Percentiles rank a stretch among this genome's conserved stretches.
These are phyloP conservation scores for Gymnocephalus cernua DNA, from an alignment of 2,113 vertebrate species.

Conservation along the genomic window DNA sequence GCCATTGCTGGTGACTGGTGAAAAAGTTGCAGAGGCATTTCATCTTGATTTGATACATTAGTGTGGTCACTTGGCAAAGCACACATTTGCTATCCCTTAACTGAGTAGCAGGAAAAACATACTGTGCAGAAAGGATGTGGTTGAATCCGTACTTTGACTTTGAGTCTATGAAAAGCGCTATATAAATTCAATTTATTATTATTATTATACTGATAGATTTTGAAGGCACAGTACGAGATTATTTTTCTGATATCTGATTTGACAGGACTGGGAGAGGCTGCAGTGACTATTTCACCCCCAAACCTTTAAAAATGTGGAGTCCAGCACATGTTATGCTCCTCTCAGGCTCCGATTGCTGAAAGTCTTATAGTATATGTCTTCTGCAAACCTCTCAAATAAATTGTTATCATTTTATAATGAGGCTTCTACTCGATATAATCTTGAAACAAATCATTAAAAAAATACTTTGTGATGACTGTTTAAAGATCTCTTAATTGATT, in stretches of 20 bases:
- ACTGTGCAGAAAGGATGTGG: slow-evolving; percentile 26
- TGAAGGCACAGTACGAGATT: slow-evolving; percentile 3
- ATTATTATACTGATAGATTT: slow-evolving; percentile 49
- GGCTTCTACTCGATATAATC: slow-evolving; percentile 3
- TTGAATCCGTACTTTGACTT: too few species aligned
- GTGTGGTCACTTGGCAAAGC: slow-evolving; percentile 31
- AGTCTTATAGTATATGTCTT: slow-evolving; percentile 34
- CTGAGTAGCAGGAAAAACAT: slow-evolving; percentile 22
- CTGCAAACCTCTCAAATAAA: slow-evolving; percentile 41
- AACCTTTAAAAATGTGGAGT: slow-evolving; percentile 49
- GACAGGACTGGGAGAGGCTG: slow-evolving; percentile 35
- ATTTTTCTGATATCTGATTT: slow-evolving; percentile 59
- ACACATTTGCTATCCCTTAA: slow-evolving; percentile 28
- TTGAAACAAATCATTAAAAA: slow-evolving; percentile 31
- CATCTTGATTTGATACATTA: slow-evolving; percentile 57
- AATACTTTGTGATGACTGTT: slow-evolving; percentile 3
- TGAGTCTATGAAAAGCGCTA: too few species aligned
- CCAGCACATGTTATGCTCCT: slow-evolving; percentile 41
- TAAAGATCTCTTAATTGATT: slow-evolving; percentile 53
- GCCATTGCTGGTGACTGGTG: slow-evolving; percentile 46
- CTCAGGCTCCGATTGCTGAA: slow-evolving; percentile 31
- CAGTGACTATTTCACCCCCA: slow-evolving; percentile 17
- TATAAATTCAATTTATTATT: too few species aligned
- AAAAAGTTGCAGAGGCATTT: slow-evolving; percentile 26
- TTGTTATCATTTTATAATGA: slow-evolving; percentile 36